Conservation (phyloP, 2,113 vertebrate genomes). For the Onychostruthus taczanowskii region DNA sequence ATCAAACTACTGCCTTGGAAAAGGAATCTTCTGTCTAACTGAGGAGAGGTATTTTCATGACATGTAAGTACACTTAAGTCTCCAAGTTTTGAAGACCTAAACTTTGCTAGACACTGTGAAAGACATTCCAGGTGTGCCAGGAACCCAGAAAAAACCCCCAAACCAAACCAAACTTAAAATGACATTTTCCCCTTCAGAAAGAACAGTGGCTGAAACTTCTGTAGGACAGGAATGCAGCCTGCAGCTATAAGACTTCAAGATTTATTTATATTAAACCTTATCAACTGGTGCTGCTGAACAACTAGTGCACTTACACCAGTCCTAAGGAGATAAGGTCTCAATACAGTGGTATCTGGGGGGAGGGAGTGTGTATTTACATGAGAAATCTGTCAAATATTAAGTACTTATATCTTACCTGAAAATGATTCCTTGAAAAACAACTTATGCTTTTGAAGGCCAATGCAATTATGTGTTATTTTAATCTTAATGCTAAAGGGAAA, state of each 20-base stretch:
- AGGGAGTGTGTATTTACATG: background rate
- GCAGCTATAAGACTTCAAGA: background rate
- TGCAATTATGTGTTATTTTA: background rate
- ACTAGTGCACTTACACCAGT: background rate
- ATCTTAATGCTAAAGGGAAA: constrained; percentile 19
- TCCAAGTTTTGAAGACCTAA: background rate
- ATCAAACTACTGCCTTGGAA: background rate
- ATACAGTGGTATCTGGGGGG: background rate
- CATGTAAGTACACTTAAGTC: fast-evolving
- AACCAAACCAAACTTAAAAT: background rate
- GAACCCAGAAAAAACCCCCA: background rate
- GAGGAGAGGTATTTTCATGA: background rate
- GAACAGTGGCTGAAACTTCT: background rate
- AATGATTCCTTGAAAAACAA: background rate
- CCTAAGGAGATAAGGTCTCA: background rate
- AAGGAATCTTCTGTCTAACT: background rate
- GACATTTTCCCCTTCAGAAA: background rate
- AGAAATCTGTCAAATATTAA: background rate
- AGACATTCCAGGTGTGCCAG: background rate
- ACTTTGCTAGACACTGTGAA: background rate
- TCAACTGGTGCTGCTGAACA: background rate
- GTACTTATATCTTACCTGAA: background rate
- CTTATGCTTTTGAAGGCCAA: constrained; percentile 6
- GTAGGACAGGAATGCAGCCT: background rate
- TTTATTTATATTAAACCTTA: background rate